Base-by-base conservation (phyloP, 2,797 vertebrate genomes). In the Artibeus lituratus region DNA sequence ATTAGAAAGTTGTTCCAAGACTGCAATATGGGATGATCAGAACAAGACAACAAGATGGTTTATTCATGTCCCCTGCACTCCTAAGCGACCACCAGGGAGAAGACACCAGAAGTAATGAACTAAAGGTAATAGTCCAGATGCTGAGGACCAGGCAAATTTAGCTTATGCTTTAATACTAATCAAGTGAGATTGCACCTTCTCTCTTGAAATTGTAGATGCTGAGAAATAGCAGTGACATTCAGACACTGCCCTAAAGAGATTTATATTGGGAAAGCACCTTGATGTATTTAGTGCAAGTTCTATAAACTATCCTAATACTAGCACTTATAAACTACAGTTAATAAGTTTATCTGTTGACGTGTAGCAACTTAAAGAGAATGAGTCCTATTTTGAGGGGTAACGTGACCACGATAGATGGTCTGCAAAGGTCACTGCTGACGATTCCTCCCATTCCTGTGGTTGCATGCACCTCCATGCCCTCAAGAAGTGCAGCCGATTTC, bases 1-100 rank as follows among this genome's bases (percentile, higher is more conserved):
- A 85, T 96, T 92, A 94, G 81, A 88, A 90, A 92, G 82, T 94
- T 96, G 85, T 74, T 94, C 78, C 80, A 94, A 96, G 74, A 69
- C n/a, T 51, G 51, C 88, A 97, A 84, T 92, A 94, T 92, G 91
- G 59, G 88, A 74, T 86, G 73, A 85, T 42, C 53, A 95, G 96
- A 97, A 90, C 85, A 95, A 83, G 84, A 93, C 90, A 74, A 92
- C 49, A 74, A 81, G 49, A 44, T 55, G 5, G 76, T 84, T 70
- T 76, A 87, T 74, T 92, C 49, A 47, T 11, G 3, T 69, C 59
- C 65, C 29, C 19, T 22, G 3, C 15, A 35, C 10, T 84, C 87
- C 35, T 26, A 90, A 90, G 55, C 59, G 93, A 81, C 85, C 51
- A 26, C 69, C 21, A 55, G 51, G 65, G 65, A 94, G 84, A 91